Conservation (phyloP, 2,888 invertebrate genomes). For the Anticlea derivata region DNA sequence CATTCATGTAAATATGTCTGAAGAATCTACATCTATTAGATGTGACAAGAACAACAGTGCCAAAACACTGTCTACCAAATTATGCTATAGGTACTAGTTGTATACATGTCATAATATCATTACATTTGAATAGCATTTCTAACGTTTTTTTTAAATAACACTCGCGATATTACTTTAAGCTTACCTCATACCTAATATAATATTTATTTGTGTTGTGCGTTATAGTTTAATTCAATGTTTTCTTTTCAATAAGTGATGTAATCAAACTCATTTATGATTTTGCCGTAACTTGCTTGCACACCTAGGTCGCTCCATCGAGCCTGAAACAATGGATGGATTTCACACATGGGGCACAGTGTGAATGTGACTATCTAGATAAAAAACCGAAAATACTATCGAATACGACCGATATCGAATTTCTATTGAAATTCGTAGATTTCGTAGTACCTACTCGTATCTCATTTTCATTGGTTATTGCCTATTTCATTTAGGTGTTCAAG, state of each 20-base stretch:
- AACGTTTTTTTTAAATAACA: slow-evolving; percentile 9
- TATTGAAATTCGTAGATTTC: too few species aligned
- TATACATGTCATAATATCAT: too few species aligned
- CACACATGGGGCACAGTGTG: too few species aligned
- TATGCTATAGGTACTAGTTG: neutral
- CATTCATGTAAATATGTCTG: too few species aligned
- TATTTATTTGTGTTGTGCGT: slow-evolving; percentile 22
- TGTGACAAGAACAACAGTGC: slow-evolving; percentile 3
- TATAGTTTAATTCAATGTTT: slow-evolving; percentile 1
- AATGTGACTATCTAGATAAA: too few species aligned
- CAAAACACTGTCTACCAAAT: slow-evolving; percentile 1
- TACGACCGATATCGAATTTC: too few species aligned
- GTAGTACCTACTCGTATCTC: too few species aligned
- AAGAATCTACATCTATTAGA: neutral
- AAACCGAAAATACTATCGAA: too few species aligned
- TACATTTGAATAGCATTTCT: slow-evolving; percentile 6
- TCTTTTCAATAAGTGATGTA: neutral
- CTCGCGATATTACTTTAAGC: slow-evolving; percentile 20
- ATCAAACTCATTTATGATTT: neutral
- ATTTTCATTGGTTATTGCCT: too few species aligned
- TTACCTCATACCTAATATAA: slow-evolving; percentile 13
- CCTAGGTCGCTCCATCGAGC: too few species aligned
- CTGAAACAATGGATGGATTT: too few species aligned
- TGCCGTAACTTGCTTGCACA: neutral
- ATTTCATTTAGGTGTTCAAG: too few species aligned